Base-by-base conservation (phyloP, 2,113 vertebrate species). In the Xyrauchen texanus region DNA sequence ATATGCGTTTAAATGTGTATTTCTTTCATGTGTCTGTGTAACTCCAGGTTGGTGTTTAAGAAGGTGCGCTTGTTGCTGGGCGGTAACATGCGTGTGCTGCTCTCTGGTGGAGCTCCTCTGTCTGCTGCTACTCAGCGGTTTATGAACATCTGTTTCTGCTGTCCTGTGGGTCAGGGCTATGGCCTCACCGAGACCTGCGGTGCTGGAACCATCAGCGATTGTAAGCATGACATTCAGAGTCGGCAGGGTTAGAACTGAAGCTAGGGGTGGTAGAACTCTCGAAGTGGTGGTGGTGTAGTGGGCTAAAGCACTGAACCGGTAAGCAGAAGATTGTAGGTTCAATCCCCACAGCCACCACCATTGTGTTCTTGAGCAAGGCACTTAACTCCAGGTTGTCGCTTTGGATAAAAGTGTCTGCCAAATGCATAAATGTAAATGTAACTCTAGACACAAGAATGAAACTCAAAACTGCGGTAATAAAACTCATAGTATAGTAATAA, bases 141-240 rank as follows among this genome's bases (percentile, higher is more conserved):
- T 90, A 99, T 99, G 97, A 99, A 99, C 84, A 96, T 99, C 87
- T 99, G 98, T 60, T 94, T 99, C 86, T 99, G 98, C 87, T 99
- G 98, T 88, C 94, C 98, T 0, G 98, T 99, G 77, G 97, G 96
- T 4, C 98, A 99, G 90, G 98, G 98, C 4, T 99, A 98, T 7
- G 97, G 97, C 47, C 93, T 99, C 63, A 99, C 98, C 0, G 97
- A 99, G 80, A 98, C 96, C 0, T 93, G 94, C 0, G 96, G 97
- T 47, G 97, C 97, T 0, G 98, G 96, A 49, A 96, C 95, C 16
- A 96, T 99, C 88, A 96, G 94, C 0, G 95, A 97, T 86, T 86
- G 97, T 98, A 60, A 87, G 95, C 51, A 67, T 49, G 16, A 57
- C 21, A 34, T 34, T 34, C 21, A 34, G 21, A 47, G 13, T 15